Percentiles rank a stretch among this genome's conserved stretches.
These are phyloP conservation scores for Cheilosia variabilis DNA, from an alignment of 2,888 invertebrate species.

Conservation along the genomic window DNA sequence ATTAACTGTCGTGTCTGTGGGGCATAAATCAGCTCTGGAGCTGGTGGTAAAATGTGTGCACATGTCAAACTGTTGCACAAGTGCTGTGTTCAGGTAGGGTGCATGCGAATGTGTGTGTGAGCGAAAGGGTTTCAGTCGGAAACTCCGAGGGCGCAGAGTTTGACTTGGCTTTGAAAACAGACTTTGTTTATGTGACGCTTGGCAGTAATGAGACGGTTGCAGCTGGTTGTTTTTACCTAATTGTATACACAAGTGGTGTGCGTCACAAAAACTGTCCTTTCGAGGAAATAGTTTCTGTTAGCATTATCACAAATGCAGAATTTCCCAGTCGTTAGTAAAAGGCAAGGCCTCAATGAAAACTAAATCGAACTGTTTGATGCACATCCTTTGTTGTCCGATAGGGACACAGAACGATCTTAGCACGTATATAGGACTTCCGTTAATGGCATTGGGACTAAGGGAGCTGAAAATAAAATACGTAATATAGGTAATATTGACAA, in stretches of 20 bases:
- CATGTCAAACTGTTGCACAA: conserved; percentile 77
- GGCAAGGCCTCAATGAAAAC: no score
- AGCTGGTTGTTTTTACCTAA: conserved; percentile 3
- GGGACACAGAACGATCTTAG: no score
- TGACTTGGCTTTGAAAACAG: conserved; percentile 7
- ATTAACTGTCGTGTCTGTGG: conserved; percentile 84
- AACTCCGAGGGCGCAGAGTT: conserved; percentile 43
- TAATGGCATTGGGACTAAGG: no score
- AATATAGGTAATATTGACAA: no score
- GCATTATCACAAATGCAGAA: no score
- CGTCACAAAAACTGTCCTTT: not conserved
- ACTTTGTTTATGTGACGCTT: conserved; percentile 3
- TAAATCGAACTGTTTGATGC: no score
- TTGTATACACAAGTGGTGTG: conserved; percentile 14
- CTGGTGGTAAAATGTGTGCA: conserved; percentile 78
- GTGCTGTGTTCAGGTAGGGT: conserved; percentile 39
- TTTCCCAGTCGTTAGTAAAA: no score
- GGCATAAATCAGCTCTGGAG: conserved; percentile 81
- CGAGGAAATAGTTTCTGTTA: no score
- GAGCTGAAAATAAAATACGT: no score
- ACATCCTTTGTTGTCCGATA: no score
- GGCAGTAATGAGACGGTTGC: conserved; percentile 11
- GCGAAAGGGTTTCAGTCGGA: conserved; percentile 19
- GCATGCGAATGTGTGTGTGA: not conserved
- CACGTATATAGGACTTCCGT: no score